These are phyloP conservation scores for Scaptodrosophila latifasciaeformis DNA, from an alignment of 2,888 invertebrate species.

Conservation along the genomic window DNA sequence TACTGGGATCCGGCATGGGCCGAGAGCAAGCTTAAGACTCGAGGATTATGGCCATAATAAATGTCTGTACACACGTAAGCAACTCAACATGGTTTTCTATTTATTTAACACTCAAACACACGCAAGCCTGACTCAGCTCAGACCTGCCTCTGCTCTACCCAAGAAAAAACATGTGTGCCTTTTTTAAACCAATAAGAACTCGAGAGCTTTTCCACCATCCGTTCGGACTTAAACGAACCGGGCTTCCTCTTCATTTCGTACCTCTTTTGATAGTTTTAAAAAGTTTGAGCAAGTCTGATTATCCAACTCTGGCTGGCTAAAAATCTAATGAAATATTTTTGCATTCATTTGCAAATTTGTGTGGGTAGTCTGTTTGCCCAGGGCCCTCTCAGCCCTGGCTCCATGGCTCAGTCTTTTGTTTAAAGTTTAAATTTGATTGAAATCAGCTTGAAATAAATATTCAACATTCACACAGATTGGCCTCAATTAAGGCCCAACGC, in stretches of 20 bases:
- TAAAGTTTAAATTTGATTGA: conserved; percentile 22
- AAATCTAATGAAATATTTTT: conserved; percentile 51
- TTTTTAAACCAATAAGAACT: conserved; percentile 2
- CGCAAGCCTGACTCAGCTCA: conserved; percentile 14
- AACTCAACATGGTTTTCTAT: conserved; percentile 39
- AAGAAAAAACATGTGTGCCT: neutral
- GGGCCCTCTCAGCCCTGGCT: neutral
- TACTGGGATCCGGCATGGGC: no score
- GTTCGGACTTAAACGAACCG: no score
- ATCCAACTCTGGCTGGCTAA: conserved; percentile 38
- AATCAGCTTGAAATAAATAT: conserved; percentile 13
- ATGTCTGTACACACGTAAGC: conserved; percentile 46
- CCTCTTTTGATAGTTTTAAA: no score
- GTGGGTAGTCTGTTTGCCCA: conserved; percentile 47
- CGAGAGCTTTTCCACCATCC: neutral
- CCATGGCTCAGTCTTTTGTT: neutral
- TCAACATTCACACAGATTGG: conserved; percentile 25
- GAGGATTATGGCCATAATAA: conserved; percentile 55
- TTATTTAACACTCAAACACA: conserved; percentile 30
- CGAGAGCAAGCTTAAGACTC: conserved; percentile 34
- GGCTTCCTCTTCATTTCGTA: no score
- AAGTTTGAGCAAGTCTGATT: conserved; percentile 37
- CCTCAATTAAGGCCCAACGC: conserved; percentile 48
- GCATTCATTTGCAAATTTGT: conserved; percentile 26
- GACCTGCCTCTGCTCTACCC: conserved; percentile 18